Conservation (phyloP, 2,888 invertebrate genomes). For the Flexamia atlantica region DNA sequence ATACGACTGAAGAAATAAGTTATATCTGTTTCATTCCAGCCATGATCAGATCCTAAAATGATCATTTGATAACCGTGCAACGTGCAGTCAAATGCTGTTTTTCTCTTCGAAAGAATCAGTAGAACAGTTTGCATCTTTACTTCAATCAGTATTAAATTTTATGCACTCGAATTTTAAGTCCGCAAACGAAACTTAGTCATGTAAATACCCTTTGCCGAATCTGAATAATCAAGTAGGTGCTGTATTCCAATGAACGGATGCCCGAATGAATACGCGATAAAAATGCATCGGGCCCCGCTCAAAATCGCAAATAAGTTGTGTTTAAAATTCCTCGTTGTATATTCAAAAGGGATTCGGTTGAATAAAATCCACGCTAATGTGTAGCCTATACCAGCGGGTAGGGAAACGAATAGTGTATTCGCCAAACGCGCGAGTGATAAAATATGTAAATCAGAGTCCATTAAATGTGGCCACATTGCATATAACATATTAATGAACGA, state of each 20-base stretch:
- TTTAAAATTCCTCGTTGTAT: constrained; percentile 29
- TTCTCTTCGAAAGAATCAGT: no score
- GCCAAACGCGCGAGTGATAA: no score
- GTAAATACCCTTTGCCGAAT: background rate
- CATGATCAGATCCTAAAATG: no score
- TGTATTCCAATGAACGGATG: constrained; percentile 33
- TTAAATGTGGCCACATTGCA: constrained; percentile 22
- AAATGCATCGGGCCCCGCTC: background rate
- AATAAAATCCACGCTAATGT: background rate
- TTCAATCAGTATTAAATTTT: constrained; percentile 12
- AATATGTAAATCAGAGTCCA: constrained; percentile 38
- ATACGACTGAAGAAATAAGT: no score
- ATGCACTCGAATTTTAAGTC: background rate
- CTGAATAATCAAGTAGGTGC: constrained; percentile 34
- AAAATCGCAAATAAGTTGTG: constrained; percentile 10
- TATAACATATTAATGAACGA: constrained; percentile 21
- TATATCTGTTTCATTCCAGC: no score
- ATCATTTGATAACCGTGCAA: no score
- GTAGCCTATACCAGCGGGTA: background rate
- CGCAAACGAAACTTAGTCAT: constrained; percentile 11
- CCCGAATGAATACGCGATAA: constrained; percentile 27
- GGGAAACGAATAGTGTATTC: background rate
- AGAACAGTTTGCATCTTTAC: background rate
- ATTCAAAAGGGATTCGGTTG: constrained; percentile 5
- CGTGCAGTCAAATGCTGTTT: no score